Evolutionary conservation across 92 coral and sea anemone genomes (phyloP), one percentile per base, ranked within the genome.

Genomic region (Palythoa grandis): DNA sequence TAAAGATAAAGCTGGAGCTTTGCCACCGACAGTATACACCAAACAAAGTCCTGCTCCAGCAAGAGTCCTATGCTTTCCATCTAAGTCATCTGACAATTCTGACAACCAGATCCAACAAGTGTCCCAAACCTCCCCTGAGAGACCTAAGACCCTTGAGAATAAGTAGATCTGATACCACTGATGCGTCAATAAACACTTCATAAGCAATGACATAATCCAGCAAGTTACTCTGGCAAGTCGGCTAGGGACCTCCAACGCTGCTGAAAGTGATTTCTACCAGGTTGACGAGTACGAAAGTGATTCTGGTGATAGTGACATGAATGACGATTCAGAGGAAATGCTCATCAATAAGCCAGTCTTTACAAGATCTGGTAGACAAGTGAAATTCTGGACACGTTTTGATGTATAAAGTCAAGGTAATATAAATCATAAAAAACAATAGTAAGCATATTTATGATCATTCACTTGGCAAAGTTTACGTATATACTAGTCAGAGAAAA

Each of bases 231-330:
- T 87, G 79, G 65, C 43, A 75, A 52, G 79, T 75, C 79, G 79
- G 50, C 79, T 75, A 61, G 65, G 65, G 50, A 75, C 79, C 79
- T 75, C 79, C 79, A 75, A 75, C 79, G 86, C 89, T 66, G 82
- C 89, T 22, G 70, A 82, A 70, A 76, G 85, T 65, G 89, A 87
- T 87, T 78, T 38, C 79, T 65, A 86, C 52, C 85, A 78, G 83
- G 83, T 76, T 79, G 83, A 87, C 79, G 86, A 87, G 89, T 87
- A 87, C 86, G 79, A 87, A 68, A 78, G 89, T 82, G 89, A 86
- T 77, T 77, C 89, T 25, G 84, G 82, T 20, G 68, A 13, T 75
- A 86, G 89, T 56, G 85, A 78, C 35, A 53, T 43, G 70, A 79
- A 78, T n/a, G n/a, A 22, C 78, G 86, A 78, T 39, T 86, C 85